Evolutionary conservation across 2,888 invertebrate species (phyloP), one percentile per base, ranked within the genome.

Genomic region (Megalurothrips usitatus): DNA sequence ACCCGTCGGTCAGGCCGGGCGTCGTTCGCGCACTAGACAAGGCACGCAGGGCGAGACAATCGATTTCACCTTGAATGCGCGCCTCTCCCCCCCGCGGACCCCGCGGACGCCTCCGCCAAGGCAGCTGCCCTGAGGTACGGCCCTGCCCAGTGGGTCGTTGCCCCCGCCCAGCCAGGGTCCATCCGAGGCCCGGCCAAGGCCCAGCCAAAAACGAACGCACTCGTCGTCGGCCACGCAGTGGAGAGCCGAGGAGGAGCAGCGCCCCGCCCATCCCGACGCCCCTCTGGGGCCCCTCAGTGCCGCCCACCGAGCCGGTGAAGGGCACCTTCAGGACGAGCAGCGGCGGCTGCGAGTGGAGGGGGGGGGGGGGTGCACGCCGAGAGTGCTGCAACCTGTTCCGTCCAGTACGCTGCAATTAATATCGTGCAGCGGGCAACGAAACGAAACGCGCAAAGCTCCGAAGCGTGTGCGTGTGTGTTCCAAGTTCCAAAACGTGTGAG

Each of bases 201-300:
- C 58, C 58, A n/a, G 23, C 68, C 68, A 26, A 75, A 75, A 75
- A 75, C 68, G 68, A 75, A 75, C 68, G 68, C 68, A 75, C 68
- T 26, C 26, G 68, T n/a, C 68, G n/a, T 4, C 34, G 34, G 6
- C 34, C 34, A 43, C 34, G 34, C 34, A 43, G 34, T 4, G 34
- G 34, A 43, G 34, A 43, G 34, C 34, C 34, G 14, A 19, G 14
- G 58, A 17, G 14, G 14, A 2, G 58, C 19, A 11, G 14, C 19
- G 58, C 4, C 58, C 58, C 58, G 58, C 58, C 19, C 58, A 58
- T 58, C 58, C n/a, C 58, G 58, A 17, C 6, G 58, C 19, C 19
- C 11, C 17, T 58, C 58, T 8, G 58, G 58, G 52, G 58, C 19
- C 19, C 11, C 17, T 58, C 58, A n/a, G 17, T 58, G 58, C 58